A percentile compares a stretch with the other conserved stretches of the same genome.
These are phyloP conservation scores for Gryon sp. DNA, from an alignment of 1,140 invertebrate genomes.

Conservation along the genomic window DNA sequence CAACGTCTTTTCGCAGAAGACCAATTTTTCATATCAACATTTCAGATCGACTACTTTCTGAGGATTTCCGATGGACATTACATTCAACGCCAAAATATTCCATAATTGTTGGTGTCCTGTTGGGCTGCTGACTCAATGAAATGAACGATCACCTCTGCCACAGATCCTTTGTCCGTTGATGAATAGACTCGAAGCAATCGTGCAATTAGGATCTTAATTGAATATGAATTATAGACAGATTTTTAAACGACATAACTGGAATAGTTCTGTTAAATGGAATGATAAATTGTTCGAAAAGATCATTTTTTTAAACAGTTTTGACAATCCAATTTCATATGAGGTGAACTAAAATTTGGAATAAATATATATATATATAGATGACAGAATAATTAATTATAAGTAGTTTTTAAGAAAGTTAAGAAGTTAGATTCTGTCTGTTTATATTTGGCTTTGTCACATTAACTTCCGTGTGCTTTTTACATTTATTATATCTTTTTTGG, in stretches of 20 bases:
- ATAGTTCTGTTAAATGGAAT: not conserved
- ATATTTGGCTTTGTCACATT: no score
- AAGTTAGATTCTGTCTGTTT: no score
- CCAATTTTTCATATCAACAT: slow-evolving; percentile 38
- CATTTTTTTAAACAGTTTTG: slow-evolving; percentile 1
- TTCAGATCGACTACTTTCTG: slow-evolving; percentile 34
- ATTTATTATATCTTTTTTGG: no score
- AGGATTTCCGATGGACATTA: no score
- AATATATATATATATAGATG: no score
- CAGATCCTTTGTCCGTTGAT: slow-evolving; percentile 2
- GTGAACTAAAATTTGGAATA: no score
- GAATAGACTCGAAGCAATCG: slow-evolving; percentile 11
- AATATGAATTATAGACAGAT: not conserved
- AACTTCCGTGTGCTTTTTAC: no score
- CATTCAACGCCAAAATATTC: no score
- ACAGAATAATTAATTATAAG: no score
- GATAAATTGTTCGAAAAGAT: slow-evolving; percentile 8
- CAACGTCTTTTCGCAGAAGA: slow-evolving; percentile 52
- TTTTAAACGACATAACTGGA: not conserved
- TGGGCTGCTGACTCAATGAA: slow-evolving; percentile 21
- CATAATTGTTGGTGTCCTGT: no score
- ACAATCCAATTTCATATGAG: not conserved
- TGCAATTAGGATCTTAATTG: slow-evolving; percentile 45
- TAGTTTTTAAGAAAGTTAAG: no score
- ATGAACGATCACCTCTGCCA: slow-evolving; percentile 32